These are phyloP conservation scores for Marcusenius ussheri DNA, from an alignment of 2,113 vertebrate species.

Conservation along the genomic window DNA sequence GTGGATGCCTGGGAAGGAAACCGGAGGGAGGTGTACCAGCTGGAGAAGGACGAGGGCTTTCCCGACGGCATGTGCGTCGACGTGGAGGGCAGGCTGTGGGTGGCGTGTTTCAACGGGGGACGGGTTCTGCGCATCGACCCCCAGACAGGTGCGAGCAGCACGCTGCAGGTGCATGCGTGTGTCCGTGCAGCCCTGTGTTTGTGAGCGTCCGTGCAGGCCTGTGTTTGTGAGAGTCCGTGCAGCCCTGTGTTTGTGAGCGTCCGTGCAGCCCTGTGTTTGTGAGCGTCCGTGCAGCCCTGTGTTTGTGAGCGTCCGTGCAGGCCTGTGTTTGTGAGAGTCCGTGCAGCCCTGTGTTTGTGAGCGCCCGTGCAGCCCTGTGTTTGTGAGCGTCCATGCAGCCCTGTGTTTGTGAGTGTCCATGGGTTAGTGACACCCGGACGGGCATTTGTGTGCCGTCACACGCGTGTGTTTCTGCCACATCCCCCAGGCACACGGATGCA, in stretches of 20 bases:
- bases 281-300: background rate
- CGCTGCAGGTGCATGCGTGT: background rate
- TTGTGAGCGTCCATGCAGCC: background rate
- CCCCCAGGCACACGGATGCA: conserved; percentile 74
- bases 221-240: no score
- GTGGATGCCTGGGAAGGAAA: conserved; percentile 42
- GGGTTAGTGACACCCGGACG: background rate
- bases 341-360: no score
- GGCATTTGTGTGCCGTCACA: background rate
- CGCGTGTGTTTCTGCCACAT: background rate
- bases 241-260: no score
- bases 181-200: background rate
- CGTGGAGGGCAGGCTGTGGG: conserved; percentile 77
- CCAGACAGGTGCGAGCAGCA: conserved; percentile 63
- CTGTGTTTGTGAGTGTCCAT: background rate
- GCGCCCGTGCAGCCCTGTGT: background rate
- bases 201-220: background rate
- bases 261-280: no score
- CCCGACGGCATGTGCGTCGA: conserved; percentile 92
- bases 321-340: no score
- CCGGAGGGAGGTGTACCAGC: conserved; percentile 46
- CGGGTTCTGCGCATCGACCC: conserved; percentile 82
- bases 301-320: background rate
- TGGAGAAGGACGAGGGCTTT: conserved; percentile 71
- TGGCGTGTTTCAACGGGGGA: conserved; percentile 84